Base-by-base conservation (phyloP, 2,113 vertebrate species). In the Mixornis gularis region DNA sequence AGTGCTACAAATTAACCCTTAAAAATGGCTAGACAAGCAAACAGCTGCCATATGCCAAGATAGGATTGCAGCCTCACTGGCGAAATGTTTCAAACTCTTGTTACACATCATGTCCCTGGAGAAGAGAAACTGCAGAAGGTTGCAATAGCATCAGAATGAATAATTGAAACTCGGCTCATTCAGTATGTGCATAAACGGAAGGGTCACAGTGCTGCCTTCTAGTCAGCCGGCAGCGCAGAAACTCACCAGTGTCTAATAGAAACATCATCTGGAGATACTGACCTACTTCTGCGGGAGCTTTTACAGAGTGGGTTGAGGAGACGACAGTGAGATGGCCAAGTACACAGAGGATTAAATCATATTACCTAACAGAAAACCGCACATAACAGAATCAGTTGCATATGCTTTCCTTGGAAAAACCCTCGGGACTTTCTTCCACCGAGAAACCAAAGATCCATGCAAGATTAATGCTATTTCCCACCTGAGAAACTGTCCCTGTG, bases 61-160 rank as follows among this genome's bases (percentile, higher is more conserved):
- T 0, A 86, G 76, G 58, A 87, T 8, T 26, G 62, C 86, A 87
- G 76, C 63, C 78, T 90, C 66, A 34, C 24, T 51, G 73, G 58
- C 30, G 34, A 81, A 92, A 30, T 74, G 49, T 81, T 92, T 92
- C 43, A n/a, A 94, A 92, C 87, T 77, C 87, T 72, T 77, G 60
- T 93, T 96, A 96, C 95, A 92, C 93, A 96, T 90, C 64, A 89
- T 84, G 89, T 95, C 95, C 87, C 92, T 36, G 59, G 95, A 96
- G 92, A 93, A 94, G 89, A 83, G 79, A 79, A 95, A 78, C 87
- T 93, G 90, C 89, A 72, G 85, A 92, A 96, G 91, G 94, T 62
- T 95, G 87, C 89, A 92, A 84, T 80, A 79, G 87, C 85, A 81
- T 64, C 77, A 40, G 90, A 69, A 95, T 95, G 89, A 97, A 96